Evolutionary conservation across 2,797 vertebrate genomes (phyloP), one percentile per base, ranked within the genome.

Genomic region (Dendrocincla tyrannina): DNA sequence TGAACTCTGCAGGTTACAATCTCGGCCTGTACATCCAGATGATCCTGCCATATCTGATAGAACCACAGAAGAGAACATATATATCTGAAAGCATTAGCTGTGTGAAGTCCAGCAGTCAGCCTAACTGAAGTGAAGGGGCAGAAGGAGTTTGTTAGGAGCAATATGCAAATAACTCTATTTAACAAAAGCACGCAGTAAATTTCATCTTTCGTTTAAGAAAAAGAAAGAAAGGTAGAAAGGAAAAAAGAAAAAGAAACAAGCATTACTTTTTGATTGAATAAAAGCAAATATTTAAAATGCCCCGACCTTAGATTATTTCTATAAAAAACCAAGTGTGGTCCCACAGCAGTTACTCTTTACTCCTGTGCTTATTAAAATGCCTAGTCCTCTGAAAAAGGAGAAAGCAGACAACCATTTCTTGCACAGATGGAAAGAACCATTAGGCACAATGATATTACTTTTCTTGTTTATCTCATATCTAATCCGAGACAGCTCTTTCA

Each of bases 391-490:
- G n/a, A 66, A 28, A 72, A 17, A 85, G 33, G 23, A 75, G 35
- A 84, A 92, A 82, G 22, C 14, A 66, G 27, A n/a, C 37, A 79
- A 67, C 14, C 5, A 41, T 70, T 83, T 92, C 62, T 87, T 50
- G 55, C 28, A 68, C 44, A 53, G 33, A 58, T 89, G 30, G 74
- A 92, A 87, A 52, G 59, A 91, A 46, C 19, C 10, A 17, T 46
- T 58, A 55, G 25, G 64, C 37, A 72, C 8, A 56, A 52, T 47
- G 19, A 22, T 83, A 88, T 32, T 80, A 63, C 30, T 89, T 88
- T 90, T 90, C 62, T 68, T 86, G 27, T 89, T 95, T 90, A 68
- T 89, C 47, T 92, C 58, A 27, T 75, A 62, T 58, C 46, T 87
- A 81, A 92, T 85, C 62, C 60, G 28, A 86, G 33, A 62, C 50